phyloP scores from a whole-genome alignment of 2,113 vertebrate genomes.

The Syngnathus scovelli region DNA sequence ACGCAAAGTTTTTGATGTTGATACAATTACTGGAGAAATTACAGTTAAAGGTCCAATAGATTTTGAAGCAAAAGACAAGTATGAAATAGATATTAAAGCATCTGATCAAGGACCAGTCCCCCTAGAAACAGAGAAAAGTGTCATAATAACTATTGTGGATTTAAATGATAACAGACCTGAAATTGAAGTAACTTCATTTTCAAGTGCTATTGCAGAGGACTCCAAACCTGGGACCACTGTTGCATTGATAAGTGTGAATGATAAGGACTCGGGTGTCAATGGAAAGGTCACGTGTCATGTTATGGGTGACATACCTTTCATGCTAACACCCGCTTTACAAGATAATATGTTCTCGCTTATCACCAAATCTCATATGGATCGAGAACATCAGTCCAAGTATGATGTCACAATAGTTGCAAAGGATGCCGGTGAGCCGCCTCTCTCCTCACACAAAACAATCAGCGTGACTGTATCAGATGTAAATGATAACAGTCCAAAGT shows the following conservation, averaged over 20 bases:
- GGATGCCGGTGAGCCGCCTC: slow-evolving; percentile 32
- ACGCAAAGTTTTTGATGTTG: slow-evolving; percentile 47
- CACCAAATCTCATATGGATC: slow-evolving; percentile 60
- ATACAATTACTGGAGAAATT: slow-evolving; percentile 46
- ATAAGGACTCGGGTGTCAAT: slow-evolving; percentile 60
- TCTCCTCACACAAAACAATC: slow-evolving; percentile 52
- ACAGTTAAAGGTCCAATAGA: slow-evolving; percentile 51
- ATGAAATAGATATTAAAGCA: slow-evolving; percentile 61
- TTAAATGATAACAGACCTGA: slow-evolving; percentile 76
- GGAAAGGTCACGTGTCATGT: slow-evolving; percentile 58
- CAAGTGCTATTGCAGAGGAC: slow-evolving; percentile 57
- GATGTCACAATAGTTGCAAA: slow-evolving; percentile 33
- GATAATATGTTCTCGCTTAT: slow-evolving; percentile 53
- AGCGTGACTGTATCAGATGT: slow-evolving; percentile 64
- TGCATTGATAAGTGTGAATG: slow-evolving; percentile 60
- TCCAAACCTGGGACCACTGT: slow-evolving; percentile 57
- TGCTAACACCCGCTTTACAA: slow-evolving; percentile 49
- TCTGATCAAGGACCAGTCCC: slow-evolving; percentile 49
- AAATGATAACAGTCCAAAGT: slow-evolving; percentile 62
- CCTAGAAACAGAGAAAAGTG: slow-evolving; percentile 55
- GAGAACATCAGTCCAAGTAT: slow-evolving; percentile 57
- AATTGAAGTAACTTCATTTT: slow-evolving; percentile 65
- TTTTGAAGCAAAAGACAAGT: slow-evolving; percentile 52
- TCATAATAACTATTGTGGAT: slow-evolving; percentile 67
- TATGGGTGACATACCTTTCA: slow-evolving; percentile 52